These are phyloP conservation scores for Oxytorus armatus DNA, from an alignment of 2,888 invertebrate genomes.

Conservation along the genomic window DNA sequence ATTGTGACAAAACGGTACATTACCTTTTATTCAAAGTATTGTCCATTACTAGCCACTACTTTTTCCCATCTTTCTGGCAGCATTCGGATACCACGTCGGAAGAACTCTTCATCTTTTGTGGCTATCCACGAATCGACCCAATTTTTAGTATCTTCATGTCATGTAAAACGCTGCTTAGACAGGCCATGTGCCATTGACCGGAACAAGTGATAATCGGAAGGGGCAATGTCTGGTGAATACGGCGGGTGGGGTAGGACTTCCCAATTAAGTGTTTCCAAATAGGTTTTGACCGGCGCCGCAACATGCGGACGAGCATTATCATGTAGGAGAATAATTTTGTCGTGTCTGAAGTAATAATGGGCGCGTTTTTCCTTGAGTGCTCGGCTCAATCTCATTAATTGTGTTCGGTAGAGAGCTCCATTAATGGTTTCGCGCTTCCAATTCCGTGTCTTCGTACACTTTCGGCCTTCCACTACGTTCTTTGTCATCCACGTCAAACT, in stretches of 20 bases:
- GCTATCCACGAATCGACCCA: conserved; percentile 65
- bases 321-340: conserved; percentile 62
- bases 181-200: no score
- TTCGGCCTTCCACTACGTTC: conserved; percentile 61
- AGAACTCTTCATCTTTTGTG: conserved; percentile 64
- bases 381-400: conserved; percentile 67
- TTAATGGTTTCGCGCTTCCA: conserved; percentile 44
- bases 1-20: conserved; percentile 28
- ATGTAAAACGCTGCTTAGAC: conserved; percentile 59
- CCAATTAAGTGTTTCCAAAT: conserved; percentile 70
- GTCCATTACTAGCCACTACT: conserved; percentile 56
- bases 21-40: conserved; percentile 17
- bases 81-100: conserved; percentile 53
- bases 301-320: conserved; percentile 69
- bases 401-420: conserved; percentile 53
- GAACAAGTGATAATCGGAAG: conserved; percentile 56
- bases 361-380: conserved; percentile 61
- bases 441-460: conserved; percentile 64
- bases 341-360: conserved; percentile 55
- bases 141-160: conserved; percentile 66
- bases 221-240: conserved; percentile 57
- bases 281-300: conserved; percentile 67
- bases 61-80: conserved; percentile 57
- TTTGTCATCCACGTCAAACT: conserved; percentile 51
- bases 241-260: conserved; percentile 68